Evolutionary conservation across 2,113 vertebrate genomes (phyloP).

Genomic region (Ariopsis seemanni): DNA sequence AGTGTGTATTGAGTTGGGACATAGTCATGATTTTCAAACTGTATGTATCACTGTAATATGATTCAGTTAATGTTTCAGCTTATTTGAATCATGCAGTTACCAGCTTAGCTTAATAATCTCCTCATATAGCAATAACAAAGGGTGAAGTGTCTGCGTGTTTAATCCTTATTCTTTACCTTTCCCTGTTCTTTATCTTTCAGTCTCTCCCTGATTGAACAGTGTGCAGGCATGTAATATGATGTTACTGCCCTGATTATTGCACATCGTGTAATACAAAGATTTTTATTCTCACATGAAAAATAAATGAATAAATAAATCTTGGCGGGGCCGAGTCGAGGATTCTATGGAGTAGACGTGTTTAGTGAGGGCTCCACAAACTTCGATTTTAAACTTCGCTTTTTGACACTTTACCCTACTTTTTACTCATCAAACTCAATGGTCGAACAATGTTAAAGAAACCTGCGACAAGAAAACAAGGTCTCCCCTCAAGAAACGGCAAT

Average conservation of each 20-base stretch:
- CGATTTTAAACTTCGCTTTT: no score
- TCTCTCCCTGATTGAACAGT: not conserved
- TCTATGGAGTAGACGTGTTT: no score
- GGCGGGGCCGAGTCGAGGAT: no score
- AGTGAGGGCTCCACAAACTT: no score
- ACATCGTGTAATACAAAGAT: not conserved
- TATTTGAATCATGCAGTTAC: not conserved
- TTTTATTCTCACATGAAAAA: not conserved
- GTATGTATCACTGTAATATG: not conserved
- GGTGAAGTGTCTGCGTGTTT: not conserved
- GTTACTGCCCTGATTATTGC: not conserved
- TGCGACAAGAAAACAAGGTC: no score
- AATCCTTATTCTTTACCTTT: not conserved
- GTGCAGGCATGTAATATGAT: not conserved
- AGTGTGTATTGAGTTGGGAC: not conserved
- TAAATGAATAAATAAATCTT: not conserved
- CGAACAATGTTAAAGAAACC: no score
- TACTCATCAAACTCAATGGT: no score
- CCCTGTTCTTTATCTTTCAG: not conserved
- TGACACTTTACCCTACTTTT: no score
- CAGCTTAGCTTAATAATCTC: not conserved
- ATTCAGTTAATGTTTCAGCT: not conserved
- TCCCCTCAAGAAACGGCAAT: no score
- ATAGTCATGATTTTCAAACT: not conserved
- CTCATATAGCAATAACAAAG: not conserved